A percentile compares a stretch with the other conserved stretches of the same genome.
These are phyloP conservation scores for Ethmia dodecea DNA, from an alignment of 2,888 invertebrate species.

Conservation along the genomic window DNA sequence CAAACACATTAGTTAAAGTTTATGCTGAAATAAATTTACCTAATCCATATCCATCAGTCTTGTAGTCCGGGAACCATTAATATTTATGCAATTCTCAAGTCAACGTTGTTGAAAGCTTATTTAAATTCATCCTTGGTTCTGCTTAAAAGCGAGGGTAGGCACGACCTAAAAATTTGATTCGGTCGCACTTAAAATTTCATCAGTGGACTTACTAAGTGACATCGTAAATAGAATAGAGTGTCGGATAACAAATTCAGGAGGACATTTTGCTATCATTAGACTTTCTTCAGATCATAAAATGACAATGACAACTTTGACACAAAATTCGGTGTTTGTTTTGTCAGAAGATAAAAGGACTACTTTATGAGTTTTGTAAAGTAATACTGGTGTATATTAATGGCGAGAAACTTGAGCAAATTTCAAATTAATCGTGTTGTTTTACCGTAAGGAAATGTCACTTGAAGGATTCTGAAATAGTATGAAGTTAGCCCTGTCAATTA, in stretches of 20 bases:
- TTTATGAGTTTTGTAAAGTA: no score
- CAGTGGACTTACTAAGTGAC: slow-evolving; percentile 27
- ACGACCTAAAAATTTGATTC: slow-evolving; percentile 53
- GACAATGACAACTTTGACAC: slow-evolving; percentile 4
- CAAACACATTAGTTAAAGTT: slow-evolving; percentile 23
- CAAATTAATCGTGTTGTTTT: no score
- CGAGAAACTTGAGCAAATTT: no score
- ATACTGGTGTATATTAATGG: no score
- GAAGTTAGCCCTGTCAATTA: no score
- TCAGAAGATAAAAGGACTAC: no score
- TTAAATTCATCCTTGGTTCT: slow-evolving; percentile 65
- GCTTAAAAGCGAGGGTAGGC: slow-evolving; percentile 49
- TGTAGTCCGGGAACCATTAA: slow-evolving; percentile 54
- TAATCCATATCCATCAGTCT: slow-evolving; percentile 60
- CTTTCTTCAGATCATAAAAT: slow-evolving; percentile 8
- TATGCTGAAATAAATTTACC: slow-evolving; percentile 34
- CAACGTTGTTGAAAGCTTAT: slow-evolving; percentile 62
- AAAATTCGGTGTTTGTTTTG: no score
- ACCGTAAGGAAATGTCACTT: no score
- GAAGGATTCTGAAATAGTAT: no score
- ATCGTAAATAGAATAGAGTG: slow-evolving; percentile 25
- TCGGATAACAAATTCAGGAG: slow-evolving; percentile 24
- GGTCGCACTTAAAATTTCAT: slow-evolving; percentile 48
- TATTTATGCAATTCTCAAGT: slow-evolving; percentile 65
- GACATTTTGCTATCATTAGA: slow-evolving; percentile 13